phyloP scores from a whole-genome alignment of 2,797 vertebrate genomes.

The Chelonia mydas region DNA sequence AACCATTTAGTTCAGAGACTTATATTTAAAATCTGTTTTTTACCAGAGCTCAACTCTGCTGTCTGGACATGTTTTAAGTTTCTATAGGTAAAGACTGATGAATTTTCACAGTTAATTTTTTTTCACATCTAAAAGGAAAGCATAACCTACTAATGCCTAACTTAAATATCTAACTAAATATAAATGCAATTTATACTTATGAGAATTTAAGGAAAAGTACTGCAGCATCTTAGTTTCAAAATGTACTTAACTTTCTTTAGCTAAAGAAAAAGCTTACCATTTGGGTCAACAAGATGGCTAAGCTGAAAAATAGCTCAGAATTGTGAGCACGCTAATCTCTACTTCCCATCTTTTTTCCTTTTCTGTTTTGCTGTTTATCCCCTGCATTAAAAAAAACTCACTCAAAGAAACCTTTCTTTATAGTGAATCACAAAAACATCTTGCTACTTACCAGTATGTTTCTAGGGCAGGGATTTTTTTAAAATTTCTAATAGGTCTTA shows the following conservation, averaged over 20 bases:
- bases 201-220: not conserved
- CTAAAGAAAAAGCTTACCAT: not conserved
- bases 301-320: not conserved
- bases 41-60: not conserved
- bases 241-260: not conserved
- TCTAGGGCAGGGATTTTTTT: not conserved
- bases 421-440: not conserved
- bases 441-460: not conserved
- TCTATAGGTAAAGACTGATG: not conserved
- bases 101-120: not conserved
- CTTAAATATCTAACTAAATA: not conserved
- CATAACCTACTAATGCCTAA: not conserved
- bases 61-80: not conserved
- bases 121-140: not conserved
- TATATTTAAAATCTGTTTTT: not conserved
- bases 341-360: not conserved
- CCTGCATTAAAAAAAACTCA: not conserved
- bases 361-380: not conserved
- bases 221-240: not conserved
- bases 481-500: not conserved
- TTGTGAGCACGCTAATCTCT: not conserved
- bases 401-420: not conserved
- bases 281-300: not conserved
- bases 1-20: not conserved
- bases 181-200: not conserved